Percentiles rank a stretch among this genome's conserved stretches.
Conservation (phyloP, 2,113 vertebrate species). For the Grus americana region DNA sequence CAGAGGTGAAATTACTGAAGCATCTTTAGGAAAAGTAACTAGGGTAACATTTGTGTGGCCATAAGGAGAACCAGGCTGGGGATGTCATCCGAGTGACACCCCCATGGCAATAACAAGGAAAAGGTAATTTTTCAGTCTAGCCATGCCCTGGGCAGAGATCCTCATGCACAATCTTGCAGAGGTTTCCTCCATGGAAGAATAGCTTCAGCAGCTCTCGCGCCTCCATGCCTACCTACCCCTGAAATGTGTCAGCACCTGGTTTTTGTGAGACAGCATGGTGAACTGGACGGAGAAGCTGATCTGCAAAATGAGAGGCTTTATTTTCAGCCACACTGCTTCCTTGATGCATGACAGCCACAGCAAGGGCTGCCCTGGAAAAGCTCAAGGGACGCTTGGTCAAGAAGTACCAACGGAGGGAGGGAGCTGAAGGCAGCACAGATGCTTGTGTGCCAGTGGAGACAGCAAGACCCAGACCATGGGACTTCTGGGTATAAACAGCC, state of each 20-base stretch:
- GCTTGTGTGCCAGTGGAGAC: background rate
- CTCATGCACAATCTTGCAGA: background rate
- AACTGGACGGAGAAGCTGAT: background rate
- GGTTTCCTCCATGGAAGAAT: accelerated
- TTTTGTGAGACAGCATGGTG: background rate
- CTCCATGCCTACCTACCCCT: accelerated
- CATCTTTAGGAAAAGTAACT: background rate
- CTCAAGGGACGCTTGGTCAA: background rate
- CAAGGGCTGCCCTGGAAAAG: background rate
- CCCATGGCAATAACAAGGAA: background rate
- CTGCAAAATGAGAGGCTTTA: background rate
- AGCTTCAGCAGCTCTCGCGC: background rate
- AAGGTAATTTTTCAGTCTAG: background rate
- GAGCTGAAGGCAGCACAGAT: background rate
- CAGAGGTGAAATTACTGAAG: background rate
- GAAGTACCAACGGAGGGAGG: background rate
- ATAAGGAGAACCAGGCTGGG: background rate
- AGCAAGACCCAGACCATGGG: background rate
- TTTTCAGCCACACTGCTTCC: background rate
- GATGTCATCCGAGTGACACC: background rate
- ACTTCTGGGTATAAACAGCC: background rate
- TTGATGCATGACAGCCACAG: background rate
- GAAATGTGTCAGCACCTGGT: background rate
- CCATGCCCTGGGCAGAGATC: background rate
- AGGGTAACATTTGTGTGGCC: background rate